Evolutionary conservation across 2,888 invertebrate genomes (phyloP).

Genomic region (Calephelis perditalis): DNA sequence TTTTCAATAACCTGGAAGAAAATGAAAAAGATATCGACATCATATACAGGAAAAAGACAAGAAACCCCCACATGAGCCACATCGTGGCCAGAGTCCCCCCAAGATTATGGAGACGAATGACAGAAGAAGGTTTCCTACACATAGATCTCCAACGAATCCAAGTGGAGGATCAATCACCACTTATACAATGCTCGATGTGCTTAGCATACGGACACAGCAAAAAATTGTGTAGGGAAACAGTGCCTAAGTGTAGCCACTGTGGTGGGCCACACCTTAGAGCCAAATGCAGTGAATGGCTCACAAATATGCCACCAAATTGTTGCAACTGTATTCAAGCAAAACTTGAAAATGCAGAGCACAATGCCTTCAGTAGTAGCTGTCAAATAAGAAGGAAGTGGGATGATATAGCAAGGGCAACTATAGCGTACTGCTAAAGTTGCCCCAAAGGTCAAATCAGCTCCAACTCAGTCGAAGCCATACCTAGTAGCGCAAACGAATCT

Average conservation of each 20-base stretch:
- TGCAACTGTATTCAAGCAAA: neutral
- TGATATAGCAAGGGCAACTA: slow-evolving; percentile 14
- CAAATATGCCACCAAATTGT: neutral
- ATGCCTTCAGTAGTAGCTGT: slow-evolving; percentile 19
- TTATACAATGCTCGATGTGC: slow-evolving; percentile 23
- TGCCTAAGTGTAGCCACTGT: neutral
- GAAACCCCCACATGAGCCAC: neutral
- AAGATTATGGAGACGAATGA: neutral
- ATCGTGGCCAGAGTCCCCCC: neutral
- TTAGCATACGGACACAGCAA: slow-evolving; percentile 21
- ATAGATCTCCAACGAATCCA: slow-evolving; percentile 19
- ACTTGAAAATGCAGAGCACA: slow-evolving; percentile 19
- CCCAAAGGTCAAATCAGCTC: neutral
- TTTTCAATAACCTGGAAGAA: neutral
- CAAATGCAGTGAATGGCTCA: neutral
- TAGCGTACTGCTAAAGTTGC: slow-evolving; percentile 12
- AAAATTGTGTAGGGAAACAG: slow-evolving; percentile 13
- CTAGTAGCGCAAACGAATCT: neutral
- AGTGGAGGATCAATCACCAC: slow-evolving; percentile 22
- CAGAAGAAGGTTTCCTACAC: slow-evolving; percentile 16
- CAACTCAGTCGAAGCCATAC: neutral
- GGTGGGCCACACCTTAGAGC: neutral
- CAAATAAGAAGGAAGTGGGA: slow-evolving; percentile 23
- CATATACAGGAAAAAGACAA: neutral
- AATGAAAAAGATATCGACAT: neutral